phyloP scores from a whole-genome alignment of 2,113 vertebrate genomes.

The Anas platyrhynchos region DNA sequence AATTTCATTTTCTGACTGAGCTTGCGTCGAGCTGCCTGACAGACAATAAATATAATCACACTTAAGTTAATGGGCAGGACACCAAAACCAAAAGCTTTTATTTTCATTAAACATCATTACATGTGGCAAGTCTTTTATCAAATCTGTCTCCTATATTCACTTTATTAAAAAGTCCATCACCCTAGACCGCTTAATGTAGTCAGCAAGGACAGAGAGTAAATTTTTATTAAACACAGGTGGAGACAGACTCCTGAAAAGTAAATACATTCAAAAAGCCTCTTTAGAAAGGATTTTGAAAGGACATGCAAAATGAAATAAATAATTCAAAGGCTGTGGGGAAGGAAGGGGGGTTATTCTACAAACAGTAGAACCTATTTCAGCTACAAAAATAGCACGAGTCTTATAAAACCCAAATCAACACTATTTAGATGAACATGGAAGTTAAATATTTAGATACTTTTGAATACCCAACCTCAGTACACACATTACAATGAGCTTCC shows the following conservation, averaged over 20 bases:
- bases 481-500: not conserved
- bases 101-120: constrained; percentile 68
- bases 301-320: not conserved
- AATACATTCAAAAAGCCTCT: not conserved
- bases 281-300: not conserved
- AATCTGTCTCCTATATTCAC: constrained; percentile 19
- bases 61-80: constrained; percentile 45
- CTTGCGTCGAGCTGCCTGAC: not conserved
- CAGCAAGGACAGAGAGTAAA: constrained; percentile 22
- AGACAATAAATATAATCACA: constrained; percentile 32
- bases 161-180: constrained; percentile 57
- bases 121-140: constrained; percentile 64
- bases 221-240: constrained; percentile 7
- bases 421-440: not conserved
- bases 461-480: not conserved
- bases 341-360: not conserved
- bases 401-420: not conserved
- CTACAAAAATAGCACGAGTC: not conserved
- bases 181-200: constrained; percentile 39
- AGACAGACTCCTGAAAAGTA: not conserved
- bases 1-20: not conserved
- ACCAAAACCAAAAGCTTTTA: constrained; percentile 64
- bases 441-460: not conserved
- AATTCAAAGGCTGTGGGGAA: not conserved
- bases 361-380: not conserved